Evolutionary conservation across 1,140 invertebrate species (phyloP).

Genomic region (Araneus ventricosus): DNA sequence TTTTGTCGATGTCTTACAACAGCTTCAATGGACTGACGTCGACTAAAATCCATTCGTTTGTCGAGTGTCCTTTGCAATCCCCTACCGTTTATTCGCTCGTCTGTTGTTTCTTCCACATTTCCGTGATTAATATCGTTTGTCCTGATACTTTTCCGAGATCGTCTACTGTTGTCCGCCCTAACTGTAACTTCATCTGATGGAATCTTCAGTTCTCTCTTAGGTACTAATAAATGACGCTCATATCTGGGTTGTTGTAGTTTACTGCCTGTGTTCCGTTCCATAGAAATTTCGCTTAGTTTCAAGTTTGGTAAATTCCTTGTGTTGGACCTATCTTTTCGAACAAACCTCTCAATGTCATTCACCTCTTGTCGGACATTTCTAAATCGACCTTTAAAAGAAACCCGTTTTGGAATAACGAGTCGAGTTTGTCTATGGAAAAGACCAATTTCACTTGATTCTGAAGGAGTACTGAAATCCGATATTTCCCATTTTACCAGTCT

Average conservation of each 20-base stretch:
- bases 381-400: neutral
- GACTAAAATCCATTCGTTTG: neutral
- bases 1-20: neutral
- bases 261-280: neutral
- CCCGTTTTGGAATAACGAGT: neutral
- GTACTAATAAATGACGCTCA: neutral
- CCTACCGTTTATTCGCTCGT: neutral
- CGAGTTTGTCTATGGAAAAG: neutral
- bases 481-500: neutral
- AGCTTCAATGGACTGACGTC: neutral
- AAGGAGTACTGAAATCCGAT: neutral
- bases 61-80: neutral
- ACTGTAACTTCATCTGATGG: neutral
- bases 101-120: neutral
- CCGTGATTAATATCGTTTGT: neutral
- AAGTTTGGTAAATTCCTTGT: neutral
- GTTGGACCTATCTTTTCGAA: neutral
- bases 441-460: neutral
- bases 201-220: slow-evolving; percentile 2
- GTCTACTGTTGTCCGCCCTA: neutral
- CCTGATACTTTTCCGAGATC: neutral
- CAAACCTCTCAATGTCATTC: neutral
- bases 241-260: neutral
- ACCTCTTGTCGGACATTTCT: neutral
- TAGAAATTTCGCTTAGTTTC: neutral